Percentiles rank a stretch among this genome's conserved stretches.
Conservation (phyloP, 1,140 invertebrate genomes). For the Sycobia sp. region DNA sequence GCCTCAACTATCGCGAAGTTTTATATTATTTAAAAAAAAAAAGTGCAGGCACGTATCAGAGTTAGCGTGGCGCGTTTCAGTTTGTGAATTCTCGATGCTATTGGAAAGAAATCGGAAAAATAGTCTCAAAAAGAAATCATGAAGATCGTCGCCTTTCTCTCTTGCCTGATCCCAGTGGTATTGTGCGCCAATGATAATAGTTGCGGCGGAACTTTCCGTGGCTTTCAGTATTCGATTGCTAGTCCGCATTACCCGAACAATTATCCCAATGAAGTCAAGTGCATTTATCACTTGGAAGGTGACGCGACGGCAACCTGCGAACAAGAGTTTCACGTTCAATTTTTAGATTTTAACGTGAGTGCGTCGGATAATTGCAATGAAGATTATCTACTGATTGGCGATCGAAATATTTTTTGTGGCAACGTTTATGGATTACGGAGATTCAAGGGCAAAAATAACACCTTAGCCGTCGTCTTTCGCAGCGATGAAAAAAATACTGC, state of each 20-base stretch:
- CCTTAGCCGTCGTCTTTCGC: slow-evolving; percentile 53
- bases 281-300: slow-evolving; percentile 61
- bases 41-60: no score
- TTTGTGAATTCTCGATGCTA: no score
- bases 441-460: slow-evolving; percentile 60
- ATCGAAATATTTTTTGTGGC: slow-evolving; percentile 59
- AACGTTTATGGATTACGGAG: slow-evolving; percentile 56
- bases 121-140: not conserved
- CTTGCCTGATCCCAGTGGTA: not conserved
- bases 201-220: slow-evolving; percentile 49
- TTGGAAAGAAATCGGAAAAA: not conserved
- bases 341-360: slow-evolving; percentile 63
- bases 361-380: slow-evolving; percentile 58
- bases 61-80: no score
- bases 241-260: slow-evolving; percentile 62
- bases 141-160: not conserved
- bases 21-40: no score
- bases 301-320: slow-evolving; percentile 55
- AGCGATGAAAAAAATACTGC: slow-evolving; percentile 24
- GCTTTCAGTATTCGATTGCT: slow-evolving; percentile 47
- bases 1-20: no score
- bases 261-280: slow-evolving; percentile 58
- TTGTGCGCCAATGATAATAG: not conserved
- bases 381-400: slow-evolving; percentile 60
- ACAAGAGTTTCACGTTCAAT: slow-evolving; percentile 63